These are phyloP conservation scores for Hippocampus barbouri DNA, from an alignment of 2,113 vertebrate genomes.

Conservation along the genomic window DNA sequence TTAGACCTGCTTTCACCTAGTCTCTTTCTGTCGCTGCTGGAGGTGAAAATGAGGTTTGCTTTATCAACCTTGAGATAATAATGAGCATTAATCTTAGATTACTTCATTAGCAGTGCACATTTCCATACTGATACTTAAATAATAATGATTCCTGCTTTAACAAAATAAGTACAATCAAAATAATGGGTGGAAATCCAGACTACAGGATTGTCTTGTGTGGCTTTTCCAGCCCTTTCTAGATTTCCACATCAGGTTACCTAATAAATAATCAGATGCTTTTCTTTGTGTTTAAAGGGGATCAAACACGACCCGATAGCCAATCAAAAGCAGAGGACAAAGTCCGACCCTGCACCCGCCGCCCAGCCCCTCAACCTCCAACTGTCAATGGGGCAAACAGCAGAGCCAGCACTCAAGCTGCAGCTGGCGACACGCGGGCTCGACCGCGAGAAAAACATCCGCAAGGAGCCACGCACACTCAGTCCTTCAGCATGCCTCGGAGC, in stretches of 20 bases:
- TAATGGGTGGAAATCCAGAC: not conserved
- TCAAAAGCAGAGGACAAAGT: conserved; percentile 86
- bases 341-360: conserved; percentile 69
- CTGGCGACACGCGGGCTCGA: conserved; percentile 29
- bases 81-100: not conserved
- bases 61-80: not conserved
- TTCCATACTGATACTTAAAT: not conserved
- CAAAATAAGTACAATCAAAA: not conserved
- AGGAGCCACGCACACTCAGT: conserved; percentile 24
- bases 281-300: conserved; percentile 75
- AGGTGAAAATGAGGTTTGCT: too few relatives aligned
- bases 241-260: conserved; percentile 36
- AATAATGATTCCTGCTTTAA: not conserved
- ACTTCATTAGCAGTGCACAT: not conserved
- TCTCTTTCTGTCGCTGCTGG: not conserved
- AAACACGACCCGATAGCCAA: conserved; percentile 77
- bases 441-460: conserved; percentile 36
- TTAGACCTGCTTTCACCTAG: not conserved
- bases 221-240: not conserved
- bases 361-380: conserved; percentile 48
- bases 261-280: conserved; percentile 52
- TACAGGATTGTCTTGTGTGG: not conserved
- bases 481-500: conserved; percentile 28
- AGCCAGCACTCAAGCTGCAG: conserved; percentile 66
- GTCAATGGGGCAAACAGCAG: conserved; percentile 48